phyloP scores from a whole-genome alignment of 2,888 invertebrate genomes.

The Cosmia pyralina region DNA sequence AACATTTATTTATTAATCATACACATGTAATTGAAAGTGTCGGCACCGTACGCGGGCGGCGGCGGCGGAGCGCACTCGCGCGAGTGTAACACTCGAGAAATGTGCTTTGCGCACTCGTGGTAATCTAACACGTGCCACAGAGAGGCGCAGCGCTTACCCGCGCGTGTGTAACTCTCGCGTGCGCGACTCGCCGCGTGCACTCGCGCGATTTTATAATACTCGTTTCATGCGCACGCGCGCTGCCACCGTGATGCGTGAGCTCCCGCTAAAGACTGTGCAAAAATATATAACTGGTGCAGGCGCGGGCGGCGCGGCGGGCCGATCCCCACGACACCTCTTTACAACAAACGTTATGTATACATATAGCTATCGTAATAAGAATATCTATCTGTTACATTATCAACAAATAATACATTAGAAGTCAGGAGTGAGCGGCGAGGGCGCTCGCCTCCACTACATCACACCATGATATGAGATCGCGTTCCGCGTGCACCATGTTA shows the following conservation, averaged over 20 bases:
- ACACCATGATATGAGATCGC: slow-evolving; percentile 87
- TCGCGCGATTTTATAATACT: neutral
- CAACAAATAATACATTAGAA: slow-evolving; percentile 73
- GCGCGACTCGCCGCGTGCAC: neutral
- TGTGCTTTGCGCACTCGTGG: neutral
- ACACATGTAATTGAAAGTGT: slow-evolving; percentile 82
- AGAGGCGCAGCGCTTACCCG: slow-evolving; percentile 10
- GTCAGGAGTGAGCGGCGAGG: slow-evolving; percentile 14
- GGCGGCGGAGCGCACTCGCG: slow-evolving; percentile 29
- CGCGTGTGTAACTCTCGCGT: slow-evolving; percentile 16
- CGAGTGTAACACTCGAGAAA: slow-evolving; percentile 1
- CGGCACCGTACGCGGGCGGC: slow-evolving; percentile 29
- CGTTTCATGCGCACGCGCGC: slow-evolving; percentile 20
- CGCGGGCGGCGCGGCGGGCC: too few relatives aligned
- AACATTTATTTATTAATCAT: slow-evolving; percentile 85
- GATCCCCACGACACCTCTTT: slow-evolving; percentile 65
- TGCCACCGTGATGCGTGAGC: slow-evolving; percentile 35
- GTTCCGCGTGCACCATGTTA: slow-evolving; percentile 62
- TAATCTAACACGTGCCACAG: neutral
- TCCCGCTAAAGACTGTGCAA: slow-evolving; percentile 77
- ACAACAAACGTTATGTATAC: slow-evolving; percentile 75
- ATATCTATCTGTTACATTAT: slow-evolving; percentile 75
- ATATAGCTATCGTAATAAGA: slow-evolving; percentile 76
- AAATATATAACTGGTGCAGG: slow-evolving; percentile 87
- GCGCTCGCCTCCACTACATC: slow-evolving; percentile 70